Evolutionary conservation across 2,888 invertebrate species (phyloP), one percentile per base, ranked within the genome.

Genomic region (Hydrotaea cyrtoneurina): DNA sequence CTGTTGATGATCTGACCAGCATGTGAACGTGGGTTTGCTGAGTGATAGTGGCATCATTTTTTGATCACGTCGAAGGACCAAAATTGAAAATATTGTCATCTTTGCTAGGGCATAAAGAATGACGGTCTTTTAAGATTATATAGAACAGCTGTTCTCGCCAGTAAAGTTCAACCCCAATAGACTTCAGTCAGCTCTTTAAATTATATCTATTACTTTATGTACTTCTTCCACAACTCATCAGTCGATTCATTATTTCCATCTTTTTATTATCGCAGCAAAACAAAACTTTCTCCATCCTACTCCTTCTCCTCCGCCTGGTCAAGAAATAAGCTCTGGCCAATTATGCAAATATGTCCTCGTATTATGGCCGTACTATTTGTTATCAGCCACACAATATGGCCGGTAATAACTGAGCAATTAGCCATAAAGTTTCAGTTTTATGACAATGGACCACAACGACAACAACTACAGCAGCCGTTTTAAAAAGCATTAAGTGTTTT

Each of bases 371-470:
- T 64, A 66, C 73, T 66, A 31, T 15, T 46, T 62, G 15, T 46
- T 69, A 69, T 69, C 69, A 23, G 46, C 46, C 23, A 69, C 43
- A 69, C 69, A 69, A 69, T 69, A 46, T 76, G 71, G 59, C 36
- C 75, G 82, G 59, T 75, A 78, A 82, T 82, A 78, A 82, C 78
- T 78, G 62, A 82, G 82, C 82, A 82, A 82, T 78, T 82, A 82
- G 78, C 78, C 82, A 64, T 78, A 78, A 78, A 69, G 74, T 78
- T 75, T 75, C 8, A n/a, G n/a, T 62, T 75, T 71, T 31, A 75
- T 75, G 78, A 82, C 82, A 82, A 82, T 46, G 23, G 7, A 7
- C 31, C 31, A 43, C 21, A 66, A 15, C 26, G 13, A 26, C 4
- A 64, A 64, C 31, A 17, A 13, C 69, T 2, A 19, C 43, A 4